These are phyloP conservation scores for Mesembrinibis cayennensis DNA, from an alignment of 2,113 vertebrate species.

Conservation along the genomic window DNA sequence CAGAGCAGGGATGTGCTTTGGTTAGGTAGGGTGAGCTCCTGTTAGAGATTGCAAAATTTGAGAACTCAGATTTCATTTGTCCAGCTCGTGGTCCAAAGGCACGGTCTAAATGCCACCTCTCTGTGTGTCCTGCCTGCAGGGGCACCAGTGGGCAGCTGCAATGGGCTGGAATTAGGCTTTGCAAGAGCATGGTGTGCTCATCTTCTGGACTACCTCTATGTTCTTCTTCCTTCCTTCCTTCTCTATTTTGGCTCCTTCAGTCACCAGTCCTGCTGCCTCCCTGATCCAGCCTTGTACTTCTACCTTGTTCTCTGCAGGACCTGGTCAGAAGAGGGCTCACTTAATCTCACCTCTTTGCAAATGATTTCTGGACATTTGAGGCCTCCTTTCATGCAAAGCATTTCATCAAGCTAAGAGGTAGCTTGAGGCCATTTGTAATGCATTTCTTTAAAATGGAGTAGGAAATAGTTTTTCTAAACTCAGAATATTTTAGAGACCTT, in stretches of 20 bases:
- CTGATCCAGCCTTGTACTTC: background rate
- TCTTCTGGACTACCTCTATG: fast-evolving
- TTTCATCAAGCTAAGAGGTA: background rate
- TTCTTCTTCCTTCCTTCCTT: background rate
- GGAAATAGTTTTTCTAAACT: background rate
- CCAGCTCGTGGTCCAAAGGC: fast-evolving
- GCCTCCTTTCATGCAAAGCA: background rate
- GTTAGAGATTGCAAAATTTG: background rate
- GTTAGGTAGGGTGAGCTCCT: background rate
- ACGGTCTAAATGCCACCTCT: background rate
- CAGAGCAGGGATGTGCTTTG: background rate
- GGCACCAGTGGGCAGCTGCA: background rate
- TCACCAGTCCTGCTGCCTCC: background rate
- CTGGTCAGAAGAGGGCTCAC: background rate
- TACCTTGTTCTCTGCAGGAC: background rate
- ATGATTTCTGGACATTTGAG: background rate
- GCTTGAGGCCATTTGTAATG: background rate
- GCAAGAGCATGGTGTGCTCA: fast-evolving
- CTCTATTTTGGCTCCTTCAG: background rate
- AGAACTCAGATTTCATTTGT: background rate
- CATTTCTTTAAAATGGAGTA: background rate
- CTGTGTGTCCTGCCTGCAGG: background rate
- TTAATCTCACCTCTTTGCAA: background rate
- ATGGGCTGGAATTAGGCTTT: background rate
- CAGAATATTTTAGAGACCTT: background rate